Evolutionary conservation across 2,888 invertebrate genomes (phyloP).

Genomic region (Imbricaverruca yamaguchii): DNA sequence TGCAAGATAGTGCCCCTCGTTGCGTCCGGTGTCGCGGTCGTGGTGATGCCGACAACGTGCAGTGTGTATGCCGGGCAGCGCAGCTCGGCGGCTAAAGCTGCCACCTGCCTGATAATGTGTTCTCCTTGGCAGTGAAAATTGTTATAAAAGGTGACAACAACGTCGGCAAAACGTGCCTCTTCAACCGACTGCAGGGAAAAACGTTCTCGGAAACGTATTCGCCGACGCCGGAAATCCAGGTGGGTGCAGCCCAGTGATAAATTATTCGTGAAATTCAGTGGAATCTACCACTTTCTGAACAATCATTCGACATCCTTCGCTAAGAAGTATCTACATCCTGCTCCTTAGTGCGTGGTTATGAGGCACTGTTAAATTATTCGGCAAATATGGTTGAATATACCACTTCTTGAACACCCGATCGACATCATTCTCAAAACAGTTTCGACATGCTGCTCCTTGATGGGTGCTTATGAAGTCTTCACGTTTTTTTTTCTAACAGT

Average conservation of each 20-base stretch:
- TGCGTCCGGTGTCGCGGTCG: slow-evolving; percentile 25
- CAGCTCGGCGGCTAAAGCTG: neutral
- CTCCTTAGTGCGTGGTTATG: too few relatives aligned
- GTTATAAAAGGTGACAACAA: slow-evolving; percentile 67
- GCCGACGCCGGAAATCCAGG: slow-evolving; percentile 94
- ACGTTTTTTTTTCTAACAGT: slow-evolving; percentile 5
- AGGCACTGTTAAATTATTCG: too few relatives aligned
- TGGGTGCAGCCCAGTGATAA: slow-evolving; percentile 36
- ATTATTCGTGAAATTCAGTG: too few relatives aligned
- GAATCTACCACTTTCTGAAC: too few relatives aligned
- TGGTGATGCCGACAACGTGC: neutral
- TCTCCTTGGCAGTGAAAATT: slow-evolving; percentile 47
- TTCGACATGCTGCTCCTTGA: too few relatives aligned
- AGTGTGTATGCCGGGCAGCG: neutral
- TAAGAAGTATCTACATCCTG: too few relatives aligned
- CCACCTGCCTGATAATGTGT: slow-evolving; percentile 36
- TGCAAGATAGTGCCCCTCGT: too few relatives aligned
- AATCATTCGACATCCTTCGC: too few relatives aligned
- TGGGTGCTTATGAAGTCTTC: too few relatives aligned
- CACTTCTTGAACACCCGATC: slow-evolving; percentile 11
- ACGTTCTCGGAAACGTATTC: slow-evolving; percentile 84
- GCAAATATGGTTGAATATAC: neutral
- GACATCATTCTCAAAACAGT: too few relatives aligned
- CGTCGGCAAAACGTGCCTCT: slow-evolving; percentile 88
- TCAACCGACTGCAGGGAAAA: slow-evolving; percentile 81